Evolutionary conservation across 1,140 invertebrate species (phyloP), one percentile per base, ranked within the genome.

Genomic region (Drosophila ogumai): DNA sequence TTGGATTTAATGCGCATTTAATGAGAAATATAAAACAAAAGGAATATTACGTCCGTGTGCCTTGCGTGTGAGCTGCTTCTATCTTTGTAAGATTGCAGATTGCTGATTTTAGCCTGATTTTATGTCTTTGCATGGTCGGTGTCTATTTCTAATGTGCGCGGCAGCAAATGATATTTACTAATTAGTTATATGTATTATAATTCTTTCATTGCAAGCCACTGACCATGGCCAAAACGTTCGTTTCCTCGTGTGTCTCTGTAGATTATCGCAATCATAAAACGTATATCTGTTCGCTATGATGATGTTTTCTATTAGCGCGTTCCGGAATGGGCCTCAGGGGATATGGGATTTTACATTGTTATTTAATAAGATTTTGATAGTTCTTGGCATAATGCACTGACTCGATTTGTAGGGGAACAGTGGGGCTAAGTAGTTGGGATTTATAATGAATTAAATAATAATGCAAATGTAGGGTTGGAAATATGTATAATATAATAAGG

Each of bases 251-350:
- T 69, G 75, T 79, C 66, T 74, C 65, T 76, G 71, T 77, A 66
- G 82, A 80, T 88, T 88, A 87, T 88, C 67, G 60, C 80, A 72
- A 88, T 76, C 79, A 75, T 87, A 82, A 87, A 88, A 88, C 73
- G 82, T 76, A 79, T 79, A 86, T 82, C 66, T 82, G 58, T 66
- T 72, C 34, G 65, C 49, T 43, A 58, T 72, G 77, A 63, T 85
- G 67, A 73, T 54, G 75, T 50, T 75, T 76, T 68, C 75, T 69
- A 76, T 84, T 81, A 84, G 60, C 72, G 77, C 81, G 58, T 67
- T 85, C 22, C 44, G 44, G 46, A 47, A 22, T 32, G 66, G 31
- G n/a, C 36, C 2, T 15, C 19, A 19, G 7, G 9, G 54, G 13
- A 41, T 49, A 28, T 38, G 44, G 44, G 32, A 60, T 46, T 67